Base-by-base conservation (phyloP, 1,140 invertebrate species). In the Steinernema khuongi region DNA sequence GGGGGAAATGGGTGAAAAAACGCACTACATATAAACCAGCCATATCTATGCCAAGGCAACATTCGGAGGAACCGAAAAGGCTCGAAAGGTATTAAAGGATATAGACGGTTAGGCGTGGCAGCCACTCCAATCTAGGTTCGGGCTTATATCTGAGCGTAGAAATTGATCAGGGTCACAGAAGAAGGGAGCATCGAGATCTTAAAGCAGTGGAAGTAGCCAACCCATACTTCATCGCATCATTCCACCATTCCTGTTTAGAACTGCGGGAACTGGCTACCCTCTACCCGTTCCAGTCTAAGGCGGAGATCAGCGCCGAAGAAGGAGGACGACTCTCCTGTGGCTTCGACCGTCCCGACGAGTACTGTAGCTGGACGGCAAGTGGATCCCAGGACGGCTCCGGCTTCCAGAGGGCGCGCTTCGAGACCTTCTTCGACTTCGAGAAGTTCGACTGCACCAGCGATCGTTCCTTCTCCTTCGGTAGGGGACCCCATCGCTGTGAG, bases 361-460 rank as follows among this genome's bases (percentile, higher is more conserved):
- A 31, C 7, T 80, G 79, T 69, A 70, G 67, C 22, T 80, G 79
- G 79, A 41, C 33, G 31, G 19, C 31, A 33, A 30, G 19, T 50
- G n/a, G 36, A 11, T 22, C 29, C 17, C n/a, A n/a, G n/a, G 31
- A 68, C 31, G 75, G 41, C 19, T 41, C 14, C 30, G 75, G 76
- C 30, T 80, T 80, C 50, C 29, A 72, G 36, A 60, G 73, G 43
- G 79, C 77, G n/a, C 76, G 74, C 11, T 80, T 80, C 68, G 79
- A 81, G 14, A 74, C 78, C 1, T 32, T 70, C 14, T 81, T 79
- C 43, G 74, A 77, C 68, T 26, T 68, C 29, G 75, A 79, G 14
- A 76, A 72, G 43, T 79, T 79, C 67, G 79, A 79, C n/a, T 79
- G 78, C 70, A 80, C 78, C 18, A 70, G 67, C n/a, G 79, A 81